These are phyloP conservation scores for Gisinianus flammeolus DNA, from an alignment of 2,888 invertebrate species.

Conservation along the genomic window DNA sequence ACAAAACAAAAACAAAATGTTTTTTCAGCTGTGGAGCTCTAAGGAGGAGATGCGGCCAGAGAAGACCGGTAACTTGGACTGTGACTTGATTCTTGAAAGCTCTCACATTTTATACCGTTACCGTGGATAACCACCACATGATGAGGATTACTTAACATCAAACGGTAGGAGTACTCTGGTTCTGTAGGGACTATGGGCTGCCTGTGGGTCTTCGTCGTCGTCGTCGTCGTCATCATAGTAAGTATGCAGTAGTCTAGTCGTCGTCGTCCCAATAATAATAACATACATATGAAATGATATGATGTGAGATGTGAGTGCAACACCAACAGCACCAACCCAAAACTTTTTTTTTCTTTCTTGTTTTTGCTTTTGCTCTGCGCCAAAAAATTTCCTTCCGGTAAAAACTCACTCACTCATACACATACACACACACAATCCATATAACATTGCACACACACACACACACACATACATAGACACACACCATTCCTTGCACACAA, in stretches of 20 bases:
- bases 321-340: neutral
- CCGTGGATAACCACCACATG: neutral
- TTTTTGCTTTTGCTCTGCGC: constrained; percentile 1
- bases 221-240: neutral
- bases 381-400: constrained; percentile 19
- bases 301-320: neutral
- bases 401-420: no score
- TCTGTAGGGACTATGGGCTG: neutral
- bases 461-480: no score
- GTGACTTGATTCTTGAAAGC: neutral
- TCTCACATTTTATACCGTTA: constrained; percentile 25
- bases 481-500: no score
- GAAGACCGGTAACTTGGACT: constrained; percentile 25
- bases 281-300: neutral
- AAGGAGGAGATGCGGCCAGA: constrained; percentile 14
- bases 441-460: no score
- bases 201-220: neutral
- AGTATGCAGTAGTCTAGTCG: neutral
- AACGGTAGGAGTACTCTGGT: neutral
- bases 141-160: constrained; percentile 11
- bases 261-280: neutral
- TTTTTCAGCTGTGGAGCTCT: neutral
- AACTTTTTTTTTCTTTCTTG: neutral
- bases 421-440: no score
- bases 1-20: neutral